phyloP scores from a whole-genome alignment of 2,888 invertebrate genomes.

The Polyommatus iphigenia region DNA sequence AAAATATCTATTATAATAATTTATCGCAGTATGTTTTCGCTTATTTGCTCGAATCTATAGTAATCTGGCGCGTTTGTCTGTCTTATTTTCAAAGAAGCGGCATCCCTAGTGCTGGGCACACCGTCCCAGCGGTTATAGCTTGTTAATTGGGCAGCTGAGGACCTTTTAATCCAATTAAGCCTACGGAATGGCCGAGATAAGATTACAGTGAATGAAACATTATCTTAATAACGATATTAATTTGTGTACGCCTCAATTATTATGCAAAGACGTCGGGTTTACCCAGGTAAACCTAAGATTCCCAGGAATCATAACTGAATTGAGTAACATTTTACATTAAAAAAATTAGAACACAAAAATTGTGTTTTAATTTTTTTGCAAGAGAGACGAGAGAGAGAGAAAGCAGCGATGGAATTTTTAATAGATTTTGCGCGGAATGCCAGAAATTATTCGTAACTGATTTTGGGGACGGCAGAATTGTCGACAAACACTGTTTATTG shows the following conservation, averaged over 20 bases:
- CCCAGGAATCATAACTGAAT: background rate
- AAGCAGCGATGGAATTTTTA: too few relatives aligned
- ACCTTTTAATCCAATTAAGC: background rate
- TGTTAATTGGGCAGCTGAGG: constrained; percentile 17
- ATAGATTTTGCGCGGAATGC: background rate
- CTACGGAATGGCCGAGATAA: constrained; percentile 2
- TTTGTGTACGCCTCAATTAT: background rate
- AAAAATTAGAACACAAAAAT: too few relatives aligned
- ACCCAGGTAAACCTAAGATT: too few relatives aligned
- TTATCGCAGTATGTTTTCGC: background rate
- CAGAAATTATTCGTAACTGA: background rate
- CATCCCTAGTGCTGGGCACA: background rate
- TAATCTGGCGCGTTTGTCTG: background rate
- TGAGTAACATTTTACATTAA: background rate
- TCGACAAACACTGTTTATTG: too few relatives aligned
- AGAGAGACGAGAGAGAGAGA: background rate
- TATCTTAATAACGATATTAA: background rate
- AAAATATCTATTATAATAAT: background rate
- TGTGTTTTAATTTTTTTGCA: too few relatives aligned
- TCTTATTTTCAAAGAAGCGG: background rate
- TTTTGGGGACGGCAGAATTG: background rate
- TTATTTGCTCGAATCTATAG: background rate
- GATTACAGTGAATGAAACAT: background rate
- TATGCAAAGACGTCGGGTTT: background rate
- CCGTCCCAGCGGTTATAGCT: background rate